Evolutionary conservation across 2,797 vertebrate genomes (phyloP), one percentile per base, ranked within the genome.

Genomic region (Semotilus atromaculatus): DNA sequence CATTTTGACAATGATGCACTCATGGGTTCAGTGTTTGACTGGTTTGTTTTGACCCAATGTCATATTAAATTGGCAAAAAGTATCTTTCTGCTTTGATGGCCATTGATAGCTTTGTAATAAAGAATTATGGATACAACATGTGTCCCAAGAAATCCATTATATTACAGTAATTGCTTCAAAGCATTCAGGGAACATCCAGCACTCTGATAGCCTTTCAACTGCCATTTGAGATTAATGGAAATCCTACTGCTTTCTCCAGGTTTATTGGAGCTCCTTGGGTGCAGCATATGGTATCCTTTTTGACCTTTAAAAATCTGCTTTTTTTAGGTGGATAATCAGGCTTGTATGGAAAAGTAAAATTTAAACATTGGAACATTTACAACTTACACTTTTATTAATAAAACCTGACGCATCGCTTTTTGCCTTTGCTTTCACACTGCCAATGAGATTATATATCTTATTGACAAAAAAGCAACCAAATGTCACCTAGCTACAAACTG

Each of bases 401-500:
- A 26, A 68, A 45, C 36, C 16, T 29, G 23, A 71, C 55, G 60
- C 60, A 45, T 75, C 31, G 11, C 62, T 67, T 34, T 29, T 16
- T 29, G 2, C 14, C 68, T 81, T 68, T 77, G 53, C 36, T 51
- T 82, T 70, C 45, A n/a, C 26, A 21, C 48, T 71, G 48, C 48
- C 75, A 62, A 62, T 23, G 64, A 83, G 68, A 88, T 88, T 70
- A 60, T 90, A 91, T 91, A 89, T 84, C 75, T 29, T 58, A 90
- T 79, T 48, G 70, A 83, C 40, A 79, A 53, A 67, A 77, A 77
- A 71, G 34, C 48, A 86, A 80, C 85, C 86, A 79, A 91, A 92
- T 91, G 87, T 90, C 90, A 91, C 74, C 72, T 84, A 87, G 83
- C 86, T 79, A 88, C 85, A 89, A 83, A 85, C 31, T 81, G 92